Base-by-base conservation (phyloP, 92 coral and sea anemone species). In the Porites cylindrica region DNA sequence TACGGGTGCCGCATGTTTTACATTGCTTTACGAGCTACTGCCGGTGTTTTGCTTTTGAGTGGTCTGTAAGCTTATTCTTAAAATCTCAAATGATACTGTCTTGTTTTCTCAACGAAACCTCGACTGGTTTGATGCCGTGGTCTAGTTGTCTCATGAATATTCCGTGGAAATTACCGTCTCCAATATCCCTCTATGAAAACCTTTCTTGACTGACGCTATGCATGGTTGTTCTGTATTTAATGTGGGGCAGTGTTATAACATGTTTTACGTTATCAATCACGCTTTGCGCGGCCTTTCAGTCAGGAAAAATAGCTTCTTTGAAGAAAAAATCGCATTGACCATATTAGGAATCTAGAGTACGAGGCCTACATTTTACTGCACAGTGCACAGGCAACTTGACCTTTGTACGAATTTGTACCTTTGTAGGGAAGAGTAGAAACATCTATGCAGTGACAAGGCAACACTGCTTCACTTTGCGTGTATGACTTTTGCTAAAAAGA, bases 1-100 rank as follows among this genome's bases (percentile, higher is more conserved):
- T 75, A 62, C 63, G 87, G 7, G 70, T 61, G 65, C 80, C 80
- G 73, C 80, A 75, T 83, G 87, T 73, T 17, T 83, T 19, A 10
- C 80, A 14, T 24, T 83, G 72, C 78, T 62, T 43, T 29, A 26
- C 70, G 72, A 38, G 43, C 50, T 64, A 72, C 12, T 16, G 12
- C 80, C 38, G 12, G 43, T 83, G 70, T 24, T 83, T 32, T 29
- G 58, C 24, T 59, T 51, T n/a, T 10, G 24, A 24, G 12, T 56
- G 61, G 61, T 10, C 81, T 61, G 10, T 53, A 10, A 16, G 19
- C 59, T 53, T 13, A 18, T 38, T 38, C 14, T 61, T 6, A 7
- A 21, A 14, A 43, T 79, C 79, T 5, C 26, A 73, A 64, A 8
- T 23, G 29, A 47, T 56, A 62, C 47, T 29, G 4, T 47, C 23